A percentile compares a stretch with the other conserved stretches of the same genome.
Conservation (phyloP, 2,888 invertebrate species). For the Charanyca ferruginea region DNA sequence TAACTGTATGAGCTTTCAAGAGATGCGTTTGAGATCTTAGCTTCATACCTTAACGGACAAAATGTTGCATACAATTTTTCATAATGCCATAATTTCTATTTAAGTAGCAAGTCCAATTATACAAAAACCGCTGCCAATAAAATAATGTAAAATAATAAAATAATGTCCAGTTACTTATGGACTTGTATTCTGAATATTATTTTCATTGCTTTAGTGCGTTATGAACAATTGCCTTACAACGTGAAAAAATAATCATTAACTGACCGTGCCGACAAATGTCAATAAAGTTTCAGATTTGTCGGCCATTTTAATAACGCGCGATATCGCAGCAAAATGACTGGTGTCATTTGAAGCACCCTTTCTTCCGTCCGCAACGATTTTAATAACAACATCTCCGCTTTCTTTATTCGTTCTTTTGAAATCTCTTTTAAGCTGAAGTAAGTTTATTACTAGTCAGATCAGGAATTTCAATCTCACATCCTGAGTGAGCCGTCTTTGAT, state of each 20-base stretch:
- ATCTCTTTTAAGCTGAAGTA: conserved; percentile 84
- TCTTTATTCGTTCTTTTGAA: conserved; percentile 88
- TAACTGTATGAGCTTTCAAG: conserved; percentile 46
- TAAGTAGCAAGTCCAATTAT: conserved; percentile 45
- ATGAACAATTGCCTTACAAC: conserved; percentile 66
- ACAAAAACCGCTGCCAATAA: conserved; percentile 31
- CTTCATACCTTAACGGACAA: conserved; percentile 29
- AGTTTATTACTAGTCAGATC: conserved; percentile 90
- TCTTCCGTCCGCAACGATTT: conserved; percentile 83
- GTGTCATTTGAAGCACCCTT: conserved; percentile 80
- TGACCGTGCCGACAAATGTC: conserved; percentile 68
- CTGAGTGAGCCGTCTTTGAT: conserved; percentile 87
- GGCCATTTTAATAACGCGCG: conserved; percentile 72
- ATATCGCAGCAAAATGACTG: conserved; percentile 72
- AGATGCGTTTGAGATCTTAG: conserved; percentile 41
- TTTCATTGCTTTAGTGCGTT: conserved; percentile 39
- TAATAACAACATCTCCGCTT: conserved; percentile 84
- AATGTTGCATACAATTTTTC: conserved; percentile 37
- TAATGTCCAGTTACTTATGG: conserved; percentile 17
- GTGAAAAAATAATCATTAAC: conserved; percentile 67
- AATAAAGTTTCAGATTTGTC: conserved; percentile 82
- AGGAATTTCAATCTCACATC: conserved; percentile 90
- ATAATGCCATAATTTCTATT: conserved; percentile 39
- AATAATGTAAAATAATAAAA: conserved; percentile 36
- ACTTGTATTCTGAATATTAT: conserved; percentile 36